These are phyloP conservation scores for Indri indri DNA, from an alignment of 2,113 vertebrate species.

Conservation along the genomic window DNA sequence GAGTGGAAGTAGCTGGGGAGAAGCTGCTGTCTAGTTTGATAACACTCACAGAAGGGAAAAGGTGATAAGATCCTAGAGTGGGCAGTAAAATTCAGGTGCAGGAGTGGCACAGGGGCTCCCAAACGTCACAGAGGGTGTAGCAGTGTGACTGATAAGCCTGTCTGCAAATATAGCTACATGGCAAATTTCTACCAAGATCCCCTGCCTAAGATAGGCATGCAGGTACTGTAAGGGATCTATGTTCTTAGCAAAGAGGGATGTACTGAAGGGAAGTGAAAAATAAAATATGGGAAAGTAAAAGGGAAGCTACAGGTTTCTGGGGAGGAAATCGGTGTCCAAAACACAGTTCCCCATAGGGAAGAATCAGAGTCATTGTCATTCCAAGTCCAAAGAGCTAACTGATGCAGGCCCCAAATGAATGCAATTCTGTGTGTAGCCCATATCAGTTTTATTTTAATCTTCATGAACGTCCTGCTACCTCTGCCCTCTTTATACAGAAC, in stretches of 20 bases:
- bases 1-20: not conserved
- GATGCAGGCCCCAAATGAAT: rapidly evolving
- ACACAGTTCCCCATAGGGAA: not conserved
- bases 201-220: not conserved
- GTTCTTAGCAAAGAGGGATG: not conserved
- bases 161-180: not conserved
- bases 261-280: not conserved
- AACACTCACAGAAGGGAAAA: not conserved
- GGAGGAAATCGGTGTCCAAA: not conserved
- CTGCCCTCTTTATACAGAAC: not conserved
- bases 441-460: not conserved
- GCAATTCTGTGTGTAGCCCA: not conserved
- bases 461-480: not conserved
- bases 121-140: not conserved
- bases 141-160: rapidly evolving
- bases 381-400: not conserved
- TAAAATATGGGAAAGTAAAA: not conserved
- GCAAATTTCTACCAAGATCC: not conserved
- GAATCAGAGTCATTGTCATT: not conserved
- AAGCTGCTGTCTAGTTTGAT: not conserved
- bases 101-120: not conserved
- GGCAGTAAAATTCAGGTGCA: not conserved
- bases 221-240: not conserved
- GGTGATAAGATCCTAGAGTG: not conserved
- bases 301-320: not conserved